phyloP scores from a whole-genome alignment of 2,888 invertebrate species.

The Gisinianus flammeolus region DNA sequence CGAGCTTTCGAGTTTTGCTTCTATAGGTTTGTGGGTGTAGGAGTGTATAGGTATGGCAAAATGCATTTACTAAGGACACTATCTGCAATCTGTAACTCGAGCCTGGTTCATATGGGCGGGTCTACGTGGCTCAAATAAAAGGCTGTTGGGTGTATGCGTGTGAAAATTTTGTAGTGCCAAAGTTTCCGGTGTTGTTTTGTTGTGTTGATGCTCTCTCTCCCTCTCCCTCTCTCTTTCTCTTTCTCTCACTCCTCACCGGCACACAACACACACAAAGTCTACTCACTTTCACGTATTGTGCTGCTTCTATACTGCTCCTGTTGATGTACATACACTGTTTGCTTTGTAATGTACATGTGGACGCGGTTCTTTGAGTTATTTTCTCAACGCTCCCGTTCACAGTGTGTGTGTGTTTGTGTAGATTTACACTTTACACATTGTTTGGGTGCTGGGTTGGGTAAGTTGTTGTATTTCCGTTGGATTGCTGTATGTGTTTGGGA shows the following conservation, averaged over 20 bases:
- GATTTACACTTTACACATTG: too few species aligned
- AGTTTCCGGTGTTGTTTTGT: constrained; percentile 28
- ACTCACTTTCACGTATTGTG: neutral
- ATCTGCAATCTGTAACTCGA: constrained; percentile 36
- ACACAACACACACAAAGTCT: neutral
- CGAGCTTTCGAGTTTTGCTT: neutral
- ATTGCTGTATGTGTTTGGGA: too few species aligned
- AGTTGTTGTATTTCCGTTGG: too few species aligned
- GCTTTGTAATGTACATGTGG: too few species aligned
- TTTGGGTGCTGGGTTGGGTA: too few species aligned
- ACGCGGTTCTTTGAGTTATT: neutral
- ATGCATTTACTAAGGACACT: constrained; percentile 13
- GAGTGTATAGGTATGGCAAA: neutral
- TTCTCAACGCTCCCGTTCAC: neutral
- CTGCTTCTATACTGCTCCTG: neutral
- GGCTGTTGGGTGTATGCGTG: constrained; percentile 34
- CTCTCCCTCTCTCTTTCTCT: neutral
- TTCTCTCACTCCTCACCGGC: neutral
- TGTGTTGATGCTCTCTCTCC: neutral
- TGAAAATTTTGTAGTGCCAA: constrained; percentile 34
- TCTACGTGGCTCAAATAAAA: constrained; percentile 24
- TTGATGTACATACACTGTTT: too few species aligned
- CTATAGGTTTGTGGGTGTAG: neutral
- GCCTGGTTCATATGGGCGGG: constrained; percentile 30
- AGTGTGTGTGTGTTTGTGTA: neutral